phyloP scores from a whole-genome alignment of 2,113 vertebrate genomes.

The Todiramphus chloris region DNA sequence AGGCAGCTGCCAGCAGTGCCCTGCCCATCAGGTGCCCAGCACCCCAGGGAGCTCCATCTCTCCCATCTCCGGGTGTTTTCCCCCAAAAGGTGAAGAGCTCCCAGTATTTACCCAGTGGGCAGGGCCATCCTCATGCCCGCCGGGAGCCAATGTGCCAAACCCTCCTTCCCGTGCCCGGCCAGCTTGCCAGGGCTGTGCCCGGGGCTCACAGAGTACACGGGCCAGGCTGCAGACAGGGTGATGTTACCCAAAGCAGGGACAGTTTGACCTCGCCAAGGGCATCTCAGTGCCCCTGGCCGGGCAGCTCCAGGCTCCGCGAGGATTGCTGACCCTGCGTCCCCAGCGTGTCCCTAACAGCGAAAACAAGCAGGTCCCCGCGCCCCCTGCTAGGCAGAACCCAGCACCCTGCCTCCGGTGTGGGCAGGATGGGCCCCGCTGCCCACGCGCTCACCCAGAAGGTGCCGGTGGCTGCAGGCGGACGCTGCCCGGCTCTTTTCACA shows the following conservation, averaged over 20 bases:
- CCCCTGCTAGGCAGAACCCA: background rate
- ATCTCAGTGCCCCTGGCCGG: background rate
- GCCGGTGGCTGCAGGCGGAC: background rate
- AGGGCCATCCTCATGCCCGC: background rate
- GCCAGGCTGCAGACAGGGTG: background rate
- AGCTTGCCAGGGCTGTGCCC: background rate
- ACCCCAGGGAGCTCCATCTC: background rate
- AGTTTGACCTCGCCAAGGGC: background rate
- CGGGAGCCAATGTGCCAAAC: fast-evolving
- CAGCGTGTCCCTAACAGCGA: fast-evolving
- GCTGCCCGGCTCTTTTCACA: background rate
- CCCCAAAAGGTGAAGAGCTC: background rate
- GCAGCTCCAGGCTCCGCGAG: fast-evolving
- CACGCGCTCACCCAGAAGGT: background rate
- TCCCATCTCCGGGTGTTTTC: background rate
- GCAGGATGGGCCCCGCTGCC: background rate
- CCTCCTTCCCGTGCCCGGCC: background rate
- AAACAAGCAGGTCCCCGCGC: background rate
- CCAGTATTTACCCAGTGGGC: background rate
- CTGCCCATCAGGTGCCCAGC: background rate
- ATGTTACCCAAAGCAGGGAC: fast-evolving
- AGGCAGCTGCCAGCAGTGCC: background rate
- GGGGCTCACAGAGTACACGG: background rate
- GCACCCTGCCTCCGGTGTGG: background rate
- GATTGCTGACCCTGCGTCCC: background rate